Evolutionary conservation across 2,797 vertebrate species (phyloP), one percentile per base, ranked within the genome.

Genomic region (Notoglanidium macrostoma): DNA sequence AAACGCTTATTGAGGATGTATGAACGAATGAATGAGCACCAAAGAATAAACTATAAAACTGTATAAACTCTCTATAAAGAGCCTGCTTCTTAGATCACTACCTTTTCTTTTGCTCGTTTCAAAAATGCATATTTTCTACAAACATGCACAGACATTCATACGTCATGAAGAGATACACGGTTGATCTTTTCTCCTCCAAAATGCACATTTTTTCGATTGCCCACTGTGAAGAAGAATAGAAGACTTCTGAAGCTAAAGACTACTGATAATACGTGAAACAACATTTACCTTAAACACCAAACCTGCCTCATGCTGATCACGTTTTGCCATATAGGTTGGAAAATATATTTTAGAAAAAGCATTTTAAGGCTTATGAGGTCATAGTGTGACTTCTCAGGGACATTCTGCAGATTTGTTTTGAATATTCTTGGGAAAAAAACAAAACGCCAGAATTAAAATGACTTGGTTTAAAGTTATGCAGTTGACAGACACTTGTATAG

Each of bases 401-500:
- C 32, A 21, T 19, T 0, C 14, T 68, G 15, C 19, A 21, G 32
- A n/a, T 3, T 17, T 17, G 23, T n/a, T n/a, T 15, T 9, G 12
- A 7, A 0, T 2, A 73, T 14, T 12, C 1, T 2, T 49, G 19
- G 4, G 40, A 6, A 26, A 1, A 46, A 5, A 23, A 0, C 1
- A n/a, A 51, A 8, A 32, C 5, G 26, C 11, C 26, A 17, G 2
- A n/a, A n/a, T 51, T 1, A 15, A n/a, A 51, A 51, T 15, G 21
- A 14, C 5, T 74, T 46, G 23, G 21, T 26, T n/a, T 74, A 5
- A 76, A 51, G 14, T 54, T 32, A 19, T 11, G 7, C 2, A 55
- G n/a, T 1, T 29, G 15, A 54, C 7, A 19, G 70, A 73, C 21
- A 26, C 23, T 73, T 73, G 23, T 14, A 44, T 70, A 21, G 7